phyloP scores from a whole-genome alignment of 1,140 invertebrate genomes.

The Riptortus pedestris region DNA sequence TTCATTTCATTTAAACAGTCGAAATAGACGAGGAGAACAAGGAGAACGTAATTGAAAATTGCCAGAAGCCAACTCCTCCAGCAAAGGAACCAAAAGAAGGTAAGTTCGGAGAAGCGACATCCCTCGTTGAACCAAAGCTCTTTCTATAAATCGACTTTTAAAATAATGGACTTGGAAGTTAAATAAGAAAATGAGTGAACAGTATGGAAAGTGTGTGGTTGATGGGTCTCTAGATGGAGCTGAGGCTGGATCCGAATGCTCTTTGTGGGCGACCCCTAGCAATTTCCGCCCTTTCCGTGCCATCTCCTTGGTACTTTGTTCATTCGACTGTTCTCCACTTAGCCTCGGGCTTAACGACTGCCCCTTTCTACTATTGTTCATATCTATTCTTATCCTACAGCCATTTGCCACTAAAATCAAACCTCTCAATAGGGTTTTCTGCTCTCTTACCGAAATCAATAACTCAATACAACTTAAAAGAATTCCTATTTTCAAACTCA shows the following conservation, averaged over 20 bases:
- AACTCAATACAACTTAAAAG: no score
- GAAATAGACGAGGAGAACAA: constrained; percentile 30
- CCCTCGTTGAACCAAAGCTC: no score
- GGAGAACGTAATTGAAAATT: constrained; percentile 24
- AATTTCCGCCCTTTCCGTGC: constrained; percentile 9
- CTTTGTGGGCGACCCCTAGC: neutral
- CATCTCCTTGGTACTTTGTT: constrained; percentile 5
- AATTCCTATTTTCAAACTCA: no score
- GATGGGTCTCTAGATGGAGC: no score
- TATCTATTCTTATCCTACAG: neutral
- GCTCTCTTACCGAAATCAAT: no score
- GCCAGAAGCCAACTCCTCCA: neutral
- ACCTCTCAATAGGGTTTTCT: no score
- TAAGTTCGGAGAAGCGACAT: no score
- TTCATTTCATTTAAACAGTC: constrained; percentile 6
- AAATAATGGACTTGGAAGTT: no score
- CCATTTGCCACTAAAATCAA: no score
- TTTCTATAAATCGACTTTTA: no score
- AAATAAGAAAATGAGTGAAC: neutral
- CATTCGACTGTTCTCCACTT: neutral
- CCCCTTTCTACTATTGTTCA: neutral
- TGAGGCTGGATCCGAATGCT: no score
- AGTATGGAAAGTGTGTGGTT: neutral
- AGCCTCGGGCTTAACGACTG: neutral
- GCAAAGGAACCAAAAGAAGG: no score